These are phyloP conservation scores for Scyliorhinus canicula DNA, from an alignment of 2,797 vertebrate species.

Conservation along the genomic window DNA sequence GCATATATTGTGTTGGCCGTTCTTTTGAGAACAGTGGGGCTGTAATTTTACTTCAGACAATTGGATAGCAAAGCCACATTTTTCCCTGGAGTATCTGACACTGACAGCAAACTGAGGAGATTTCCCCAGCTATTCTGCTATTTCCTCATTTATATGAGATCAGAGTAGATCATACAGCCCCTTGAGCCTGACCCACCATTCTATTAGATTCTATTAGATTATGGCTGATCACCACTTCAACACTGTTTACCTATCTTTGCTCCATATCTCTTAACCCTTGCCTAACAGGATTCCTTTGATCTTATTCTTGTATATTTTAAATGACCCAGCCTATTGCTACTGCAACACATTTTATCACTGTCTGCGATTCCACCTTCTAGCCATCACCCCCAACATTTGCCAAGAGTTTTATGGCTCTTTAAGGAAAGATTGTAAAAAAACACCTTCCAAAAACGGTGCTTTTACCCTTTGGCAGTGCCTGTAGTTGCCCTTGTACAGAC, in stretches of 20 bases:
- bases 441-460: background rate
- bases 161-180: background rate
- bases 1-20: background rate
- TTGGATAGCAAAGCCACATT: background rate
- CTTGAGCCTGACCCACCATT: background rate
- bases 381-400: background rate
- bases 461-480: background rate
- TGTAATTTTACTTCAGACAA: background rate
- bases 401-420: background rate
- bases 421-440: background rate
- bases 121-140: background rate
- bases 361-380: background rate
- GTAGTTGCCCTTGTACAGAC: background rate
- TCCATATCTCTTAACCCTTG: background rate
- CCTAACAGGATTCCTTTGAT: background rate
- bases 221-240: background rate
- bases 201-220: background rate
- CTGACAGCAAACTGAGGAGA: background rate
- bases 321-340: background rate
- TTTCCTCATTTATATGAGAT: background rate
- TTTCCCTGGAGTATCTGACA: background rate
- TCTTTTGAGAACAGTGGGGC: background rate
- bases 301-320: background rate
- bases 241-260: background rate
- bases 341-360: background rate